Evolutionary conservation across 2,113 vertebrate genomes (phyloP), one percentile per base, ranked within the genome.

Genomic region (Suncus etruscus): DNA sequence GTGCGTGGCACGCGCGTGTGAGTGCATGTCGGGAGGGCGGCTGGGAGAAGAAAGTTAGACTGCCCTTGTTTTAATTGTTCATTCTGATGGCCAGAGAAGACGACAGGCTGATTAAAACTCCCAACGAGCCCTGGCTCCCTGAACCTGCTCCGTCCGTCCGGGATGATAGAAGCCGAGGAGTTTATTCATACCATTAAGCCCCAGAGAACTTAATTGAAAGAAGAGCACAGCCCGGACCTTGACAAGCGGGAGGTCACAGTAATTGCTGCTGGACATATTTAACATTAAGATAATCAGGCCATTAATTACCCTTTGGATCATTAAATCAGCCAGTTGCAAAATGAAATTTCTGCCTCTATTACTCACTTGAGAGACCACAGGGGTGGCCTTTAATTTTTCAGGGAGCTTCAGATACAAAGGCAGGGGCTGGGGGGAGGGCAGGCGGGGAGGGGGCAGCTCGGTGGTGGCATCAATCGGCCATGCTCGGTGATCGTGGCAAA

Each of bases 221-320:
- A 98, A 97, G 98, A 98, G 98, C 97, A 98, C 97, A 98, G 98
- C 98, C 97, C 98, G 98, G 99, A 99, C 99, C 99, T 99, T 99
- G 99, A 99, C 99, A 99, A 98, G 99, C 99, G 98, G 98, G 99
- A 99, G 99, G 99, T 99, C 99, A 99, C 98, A 97, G 98, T 99
- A 99, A 99, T 99, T 99, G 99, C 99, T 99, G 99, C 98, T 98
- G 99, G 99, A 99, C 99, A 99, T 99, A 99, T 99, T 99, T 99
- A 99, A 99, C 99, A 99, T 99, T 99, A 99, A 99, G 99, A 99
- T 99, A 99, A 99, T 99, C 99, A 99, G 99, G 98, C 98, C 99
- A 99, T 99, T 99, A 99, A 99, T 99, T 99, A 99, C 99, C 99
- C 98, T 98, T 98, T 98, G 99, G 99, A 99, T 99, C 99, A 99